phyloP scores from a whole-genome alignment of 2,888 invertebrate species.

The Syritta pipiens region DNA sequence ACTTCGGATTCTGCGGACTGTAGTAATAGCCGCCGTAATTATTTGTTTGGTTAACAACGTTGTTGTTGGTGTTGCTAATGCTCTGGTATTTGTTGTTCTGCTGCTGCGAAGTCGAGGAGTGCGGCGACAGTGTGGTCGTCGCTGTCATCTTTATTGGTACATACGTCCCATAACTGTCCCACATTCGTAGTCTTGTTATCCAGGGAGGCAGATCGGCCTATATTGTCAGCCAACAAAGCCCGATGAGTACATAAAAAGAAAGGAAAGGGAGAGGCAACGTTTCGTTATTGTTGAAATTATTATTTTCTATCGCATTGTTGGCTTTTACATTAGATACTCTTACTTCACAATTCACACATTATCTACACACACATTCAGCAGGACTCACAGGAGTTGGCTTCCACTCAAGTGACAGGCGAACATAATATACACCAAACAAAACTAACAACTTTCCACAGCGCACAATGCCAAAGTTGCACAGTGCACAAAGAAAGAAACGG shows the following conservation, averaged over 20 bases:
- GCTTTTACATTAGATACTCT: constrained; percentile 45
- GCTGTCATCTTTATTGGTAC: constrained; percentile 78
- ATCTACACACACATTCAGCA: constrained; percentile 16
- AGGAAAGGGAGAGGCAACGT: constrained; percentile 17
- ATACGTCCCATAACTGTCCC: constrained; percentile 85
- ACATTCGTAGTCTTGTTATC: constrained; percentile 86
- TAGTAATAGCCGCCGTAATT: constrained; percentile 78
- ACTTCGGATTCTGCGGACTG: constrained; percentile 78
- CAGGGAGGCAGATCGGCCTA: constrained; percentile 81
- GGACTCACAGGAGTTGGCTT: constrained; percentile 55
- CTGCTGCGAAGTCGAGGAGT: constrained; percentile 70
- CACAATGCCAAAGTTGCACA: constrained; percentile 58
- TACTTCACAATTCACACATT: constrained; percentile 58
- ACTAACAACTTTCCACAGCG: constrained; percentile 54
- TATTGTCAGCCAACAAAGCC: constrained; percentile 35
- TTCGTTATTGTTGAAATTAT: constrained; percentile 71
- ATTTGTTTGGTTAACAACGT: constrained; percentile 75
- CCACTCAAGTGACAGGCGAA: constrained; percentile 54
- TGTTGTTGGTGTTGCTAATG: constrained; percentile 56
- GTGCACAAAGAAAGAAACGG: constrained; percentile 58
- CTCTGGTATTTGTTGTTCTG: constrained; percentile 59
- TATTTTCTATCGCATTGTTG: constrained; percentile 71
- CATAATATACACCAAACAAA: constrained; percentile 59
- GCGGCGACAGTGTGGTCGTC: constrained; percentile 77
- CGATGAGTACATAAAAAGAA: constrained; percentile 3